Percentiles rank a stretch among this genome's conserved stretches.
phyloP scores from a whole-genome alignment of 2,113 vertebrate species.

The Seriola quinqueradiata region DNA sequence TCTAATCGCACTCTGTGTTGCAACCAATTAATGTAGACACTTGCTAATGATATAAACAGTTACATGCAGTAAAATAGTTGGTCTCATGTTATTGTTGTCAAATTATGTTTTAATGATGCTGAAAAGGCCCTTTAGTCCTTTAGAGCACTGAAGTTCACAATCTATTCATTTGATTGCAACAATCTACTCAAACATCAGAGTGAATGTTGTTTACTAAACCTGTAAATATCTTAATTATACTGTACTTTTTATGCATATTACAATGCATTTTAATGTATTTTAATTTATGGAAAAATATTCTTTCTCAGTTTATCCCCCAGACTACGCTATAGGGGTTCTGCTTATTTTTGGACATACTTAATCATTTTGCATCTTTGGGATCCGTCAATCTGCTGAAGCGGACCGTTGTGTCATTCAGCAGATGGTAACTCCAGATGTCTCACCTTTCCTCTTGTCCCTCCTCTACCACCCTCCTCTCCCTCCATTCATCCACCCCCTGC shows the following conservation, averaged over 20 bases:
- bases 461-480: slow-evolving; percentile 7
- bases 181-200: slow-evolving; percentile 11
- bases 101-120: slow-evolving; percentile 64
- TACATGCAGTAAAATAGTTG: slow-evolving; percentile 49
- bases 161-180: slow-evolving; percentile 18
- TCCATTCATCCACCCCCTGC: slow-evolving; percentile 7
- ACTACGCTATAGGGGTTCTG: slow-evolving; percentile 15
- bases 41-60: slow-evolving; percentile 61
- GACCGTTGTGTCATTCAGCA: slow-evolving; percentile 56
- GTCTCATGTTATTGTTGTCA: slow-evolving; percentile 52
- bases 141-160: slow-evolving; percentile 9
- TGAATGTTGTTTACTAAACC: slow-evolving; percentile 12
- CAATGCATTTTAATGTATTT: neutral
- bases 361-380: slow-evolving; percentile 59
- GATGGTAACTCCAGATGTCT: slow-evolving; percentile 75
- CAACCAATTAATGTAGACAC: slow-evolving; percentile 66
- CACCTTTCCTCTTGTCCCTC: slow-evolving; percentile 51
- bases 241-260: neutral
- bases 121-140: slow-evolving; percentile 36
- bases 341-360: slow-evolving; percentile 47
- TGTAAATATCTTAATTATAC: slow-evolving; percentile 1
- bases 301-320: neutral
- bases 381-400: slow-evolving; percentile 35
- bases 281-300: slow-evolving; percentile 28
- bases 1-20: slow-evolving; percentile 58